phyloP scores from a whole-genome alignment of 2,888 invertebrate species.

The Mechanitis mazaeus region DNA sequence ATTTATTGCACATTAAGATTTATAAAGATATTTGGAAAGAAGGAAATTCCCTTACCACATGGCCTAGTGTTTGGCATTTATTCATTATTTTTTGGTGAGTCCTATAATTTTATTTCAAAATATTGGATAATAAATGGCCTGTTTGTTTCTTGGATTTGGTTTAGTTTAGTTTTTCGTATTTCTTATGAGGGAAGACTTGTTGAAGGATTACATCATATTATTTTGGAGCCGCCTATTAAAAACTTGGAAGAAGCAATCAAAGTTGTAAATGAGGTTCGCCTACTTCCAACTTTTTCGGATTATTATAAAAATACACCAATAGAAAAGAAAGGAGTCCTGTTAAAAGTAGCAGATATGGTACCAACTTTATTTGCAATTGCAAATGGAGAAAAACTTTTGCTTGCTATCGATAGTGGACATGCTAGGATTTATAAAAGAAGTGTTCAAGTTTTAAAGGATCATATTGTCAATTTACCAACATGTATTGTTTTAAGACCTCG shows the following conservation, averaged over 20 bases:
- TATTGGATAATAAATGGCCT: slow-evolving; percentile 41
- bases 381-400: neutral
- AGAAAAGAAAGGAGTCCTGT: neutral
- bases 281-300: neutral
- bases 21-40: neutral
- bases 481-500: neutral
- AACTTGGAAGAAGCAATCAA: neutral
- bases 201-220: slow-evolving; percentile 39
- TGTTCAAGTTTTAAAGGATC: neutral
- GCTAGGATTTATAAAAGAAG: neutral
- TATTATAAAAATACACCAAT: neutral
- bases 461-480: neutral
- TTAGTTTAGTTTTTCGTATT: slow-evolving; percentile 33
- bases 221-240: slow-evolving; percentile 42
- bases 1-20: slow-evolving; percentile 6
- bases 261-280: neutral
- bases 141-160: slow-evolving; percentile 45
- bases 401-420: slow-evolving; percentile 1
- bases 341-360: neutral
- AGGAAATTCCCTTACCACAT: slow-evolving; percentile 3
- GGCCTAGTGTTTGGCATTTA: slow-evolving; percentile 37
- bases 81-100: slow-evolving; percentile 52
- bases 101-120: slow-evolving; percentile 38
- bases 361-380: neutral
- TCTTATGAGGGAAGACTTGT: slow-evolving; percentile 51